Evolutionary conservation across 2,113 vertebrate species (phyloP), one percentile per base, ranked within the genome.

Genomic region (Nipponia nippon): DNA sequence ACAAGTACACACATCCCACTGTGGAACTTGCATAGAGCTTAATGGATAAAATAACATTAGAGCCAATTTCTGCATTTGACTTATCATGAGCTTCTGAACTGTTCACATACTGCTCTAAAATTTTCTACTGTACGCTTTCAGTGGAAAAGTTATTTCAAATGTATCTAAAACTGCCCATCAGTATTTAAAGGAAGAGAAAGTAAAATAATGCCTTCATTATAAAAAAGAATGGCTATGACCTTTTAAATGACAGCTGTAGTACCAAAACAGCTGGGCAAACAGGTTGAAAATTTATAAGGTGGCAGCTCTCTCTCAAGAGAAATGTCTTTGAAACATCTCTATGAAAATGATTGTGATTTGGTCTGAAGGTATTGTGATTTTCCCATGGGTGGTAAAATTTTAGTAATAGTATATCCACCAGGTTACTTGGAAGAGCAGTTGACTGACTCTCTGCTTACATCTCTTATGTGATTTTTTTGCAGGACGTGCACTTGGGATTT

Each of bases 231-330:
- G 53, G 26, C 75, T 79, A 30, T 87, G 79, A 88, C 87, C 59
- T 94, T 96, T 96, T 46, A 90, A 91, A 73, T 79, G 82, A 58
- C 67, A 93, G 59, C 42, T 86, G 32, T 88, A 77, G 36, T 55
- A 69, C 58, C 40, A 32, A 78, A 95, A 73, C 76, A 89, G 58
- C 75, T 70, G 93, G 77, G 27, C 62, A 83, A 73, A 65, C 70
- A 83, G 58, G 36, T n/a, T 76, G 73, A 80, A 95, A 46, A 87
- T 89, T 96, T 96, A 92, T n/a, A 36, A 90, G 77, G 76, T 92
- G 71, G 78, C 80, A 92, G 38, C 26, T 78, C 14, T 78, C 36
- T 92, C 73, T 88, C 16, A 16, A 26, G 52, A 88, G 52, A 86
- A 73, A 84, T 67, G 61, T n/a, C 55, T 76, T 93, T 85, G 49